Percentiles rank a stretch among this genome's conserved stretches.
Evolutionary conservation across 1,140 invertebrate genomes (phyloP).

Genomic region (Lordiphosa clarofinis): DNA sequence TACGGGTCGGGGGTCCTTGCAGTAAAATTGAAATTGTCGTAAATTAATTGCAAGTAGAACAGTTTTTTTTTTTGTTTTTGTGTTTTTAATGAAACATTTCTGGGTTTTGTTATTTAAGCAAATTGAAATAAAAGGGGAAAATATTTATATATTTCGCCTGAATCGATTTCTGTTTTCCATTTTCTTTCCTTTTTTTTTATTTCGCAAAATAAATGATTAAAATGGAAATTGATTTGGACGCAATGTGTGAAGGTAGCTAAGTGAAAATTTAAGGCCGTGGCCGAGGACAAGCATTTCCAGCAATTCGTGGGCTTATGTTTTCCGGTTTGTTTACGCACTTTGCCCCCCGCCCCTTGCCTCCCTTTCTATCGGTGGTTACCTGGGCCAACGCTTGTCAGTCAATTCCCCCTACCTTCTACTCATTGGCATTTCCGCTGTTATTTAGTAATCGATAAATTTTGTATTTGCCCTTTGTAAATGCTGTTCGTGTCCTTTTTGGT

Average conservation of each 20-base stretch:
- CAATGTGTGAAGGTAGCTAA: no score
- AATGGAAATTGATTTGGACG: no score
- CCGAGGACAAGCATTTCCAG: conserved; percentile 41
- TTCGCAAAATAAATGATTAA: no score
- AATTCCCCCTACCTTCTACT: not conserved
- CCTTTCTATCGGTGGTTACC: not conserved
- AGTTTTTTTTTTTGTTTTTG: no score
- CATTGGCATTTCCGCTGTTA: conserved; percentile 65
- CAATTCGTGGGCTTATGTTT: no score
- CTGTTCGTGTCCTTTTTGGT: conserved; percentile 1
- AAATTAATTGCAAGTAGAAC: conserved; percentile 50
- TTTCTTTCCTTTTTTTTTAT: conserved; percentile 2
- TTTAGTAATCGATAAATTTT: conserved; percentile 70
- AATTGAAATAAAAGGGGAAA: conserved; percentile 9
- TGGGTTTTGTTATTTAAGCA: no score
- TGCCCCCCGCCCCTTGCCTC: no score
- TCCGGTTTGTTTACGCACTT: no score
- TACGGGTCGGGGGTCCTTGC: conserved; percentile 18
- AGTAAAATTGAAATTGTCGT: conserved; percentile 64
- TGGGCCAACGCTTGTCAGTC: not conserved
- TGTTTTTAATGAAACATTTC: no score
- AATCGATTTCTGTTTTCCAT: conserved; percentile 12
- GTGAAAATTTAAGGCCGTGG: no score
- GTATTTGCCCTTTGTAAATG: conserved; percentile 65
- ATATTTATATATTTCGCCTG: no score